Conservation (phyloP, 2,797 vertebrate species). For the Heterohyrax brucei region DNA sequence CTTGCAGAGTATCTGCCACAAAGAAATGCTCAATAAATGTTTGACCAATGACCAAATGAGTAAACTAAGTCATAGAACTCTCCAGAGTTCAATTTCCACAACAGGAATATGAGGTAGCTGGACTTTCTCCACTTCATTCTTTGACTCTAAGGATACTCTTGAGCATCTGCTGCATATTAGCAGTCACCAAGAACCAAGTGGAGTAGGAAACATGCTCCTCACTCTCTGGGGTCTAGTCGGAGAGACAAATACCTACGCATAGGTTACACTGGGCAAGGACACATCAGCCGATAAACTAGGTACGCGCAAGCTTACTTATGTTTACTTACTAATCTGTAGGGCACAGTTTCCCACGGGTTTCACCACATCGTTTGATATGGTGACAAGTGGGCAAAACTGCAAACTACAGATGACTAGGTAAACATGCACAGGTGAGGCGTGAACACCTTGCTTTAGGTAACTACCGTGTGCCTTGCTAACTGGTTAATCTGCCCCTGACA, state of each 20-base stretch:
- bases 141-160: not conserved
- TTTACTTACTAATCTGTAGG: too few species aligned
- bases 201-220: not conserved
- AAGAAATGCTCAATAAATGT: constrained; percentile 45
- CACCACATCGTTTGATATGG: too few species aligned
- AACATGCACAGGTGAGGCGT: too few species aligned
- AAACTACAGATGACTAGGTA: too few species aligned
- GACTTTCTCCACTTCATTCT: constrained; percentile 42
- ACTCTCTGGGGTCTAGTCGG: not conserved
- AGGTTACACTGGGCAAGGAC: not conserved
- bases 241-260: constrained; percentile 47
- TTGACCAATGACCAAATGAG: constrained; percentile 49
- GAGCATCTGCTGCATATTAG: not conserved
- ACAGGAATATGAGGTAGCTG: constrained; percentile 12
- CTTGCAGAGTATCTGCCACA: constrained; percentile 19
- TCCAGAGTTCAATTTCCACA: constrained; percentile 27
- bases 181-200: constrained; percentile 30
- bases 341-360: too few species aligned
- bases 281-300: too few species aligned
- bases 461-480: too few species aligned
- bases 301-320: too few species aligned
- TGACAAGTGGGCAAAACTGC: too few species aligned
- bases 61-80: constrained; percentile 65
- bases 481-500: too few species aligned
- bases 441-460: too few species aligned